These are phyloP conservation scores for Athalia cordata DNA, from an alignment of 2,888 invertebrate genomes.

Conservation along the genomic window DNA sequence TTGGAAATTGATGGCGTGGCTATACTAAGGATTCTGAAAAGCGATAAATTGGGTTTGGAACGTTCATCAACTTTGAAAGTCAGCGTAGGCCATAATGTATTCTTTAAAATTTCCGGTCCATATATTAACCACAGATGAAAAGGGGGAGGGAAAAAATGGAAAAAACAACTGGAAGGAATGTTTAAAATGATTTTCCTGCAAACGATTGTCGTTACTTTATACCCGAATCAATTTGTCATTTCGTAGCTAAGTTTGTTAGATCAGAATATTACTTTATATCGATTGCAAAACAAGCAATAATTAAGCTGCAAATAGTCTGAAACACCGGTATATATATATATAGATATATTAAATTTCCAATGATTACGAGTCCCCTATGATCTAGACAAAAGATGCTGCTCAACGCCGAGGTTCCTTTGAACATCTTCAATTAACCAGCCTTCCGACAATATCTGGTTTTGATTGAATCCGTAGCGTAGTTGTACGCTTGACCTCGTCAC, in stretches of 20 bases:
- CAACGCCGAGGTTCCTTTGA: conserved; percentile 27
- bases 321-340: conserved; percentile 1
- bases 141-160: too few species aligned
- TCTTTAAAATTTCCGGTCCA: too few species aligned
- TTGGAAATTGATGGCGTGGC: too few species aligned
- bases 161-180: too few species aligned
- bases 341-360: conserved; percentile 40
- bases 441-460: conserved; percentile 26
- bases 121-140: too few species aligned
- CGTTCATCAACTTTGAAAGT: too few species aligned
- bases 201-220: too few species aligned
- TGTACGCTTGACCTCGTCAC: conserved; percentile 15
- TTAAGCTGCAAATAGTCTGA: conserved; percentile 11
- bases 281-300: conserved; percentile 17
- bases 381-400: conserved; percentile 21
- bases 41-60: too few species aligned
- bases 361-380: conserved; percentile 16
- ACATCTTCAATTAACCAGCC: conserved; percentile 41
- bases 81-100: too few species aligned
- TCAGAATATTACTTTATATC: neutral
- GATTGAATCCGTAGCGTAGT: conserved; percentile 23
- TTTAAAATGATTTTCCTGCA: too few species aligned
- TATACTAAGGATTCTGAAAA: too few species aligned
- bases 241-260: neutral
- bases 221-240: too few species aligned